These are phyloP conservation scores for Pterocles orientalis DNA, from an alignment of 2,113 vertebrate genomes.

Conservation along the genomic window DNA sequence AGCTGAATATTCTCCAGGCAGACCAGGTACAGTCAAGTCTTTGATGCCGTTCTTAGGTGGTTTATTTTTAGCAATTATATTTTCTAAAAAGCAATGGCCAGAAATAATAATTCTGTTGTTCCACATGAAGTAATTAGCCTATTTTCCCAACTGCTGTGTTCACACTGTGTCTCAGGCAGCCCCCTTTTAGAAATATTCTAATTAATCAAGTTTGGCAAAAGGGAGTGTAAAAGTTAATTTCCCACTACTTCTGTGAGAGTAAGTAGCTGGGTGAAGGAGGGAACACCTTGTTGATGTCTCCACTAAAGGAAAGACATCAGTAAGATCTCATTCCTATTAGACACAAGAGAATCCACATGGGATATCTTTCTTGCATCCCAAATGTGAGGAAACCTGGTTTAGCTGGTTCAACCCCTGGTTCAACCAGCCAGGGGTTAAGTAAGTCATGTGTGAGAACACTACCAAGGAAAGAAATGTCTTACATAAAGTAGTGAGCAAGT, in stretches of 20 bases:
- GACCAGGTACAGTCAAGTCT: neutral
- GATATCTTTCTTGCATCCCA: neutral
- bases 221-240: neutral
- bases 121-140: neutral
- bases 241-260: neutral
- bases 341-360: neutral
- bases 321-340: neutral
- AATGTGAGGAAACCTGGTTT: neutral
- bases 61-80: neutral
- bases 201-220: neutral
- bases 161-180: neutral
- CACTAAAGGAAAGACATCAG: neutral
- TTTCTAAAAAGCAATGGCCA: neutral
- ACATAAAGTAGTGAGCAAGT: neutral
- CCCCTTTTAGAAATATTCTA: neutral
- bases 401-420: neutral
- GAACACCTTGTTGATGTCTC: neutral
- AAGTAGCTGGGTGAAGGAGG: neutral
- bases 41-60: neutral
- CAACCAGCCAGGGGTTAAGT: neutral
- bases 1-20: neutral
- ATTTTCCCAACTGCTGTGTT: neutral
- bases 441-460: neutral
- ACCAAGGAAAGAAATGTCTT: neutral
- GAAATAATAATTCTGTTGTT: neutral